Conservation (phyloP, 2,888 invertebrate species). For the Chrysolina americana region DNA sequence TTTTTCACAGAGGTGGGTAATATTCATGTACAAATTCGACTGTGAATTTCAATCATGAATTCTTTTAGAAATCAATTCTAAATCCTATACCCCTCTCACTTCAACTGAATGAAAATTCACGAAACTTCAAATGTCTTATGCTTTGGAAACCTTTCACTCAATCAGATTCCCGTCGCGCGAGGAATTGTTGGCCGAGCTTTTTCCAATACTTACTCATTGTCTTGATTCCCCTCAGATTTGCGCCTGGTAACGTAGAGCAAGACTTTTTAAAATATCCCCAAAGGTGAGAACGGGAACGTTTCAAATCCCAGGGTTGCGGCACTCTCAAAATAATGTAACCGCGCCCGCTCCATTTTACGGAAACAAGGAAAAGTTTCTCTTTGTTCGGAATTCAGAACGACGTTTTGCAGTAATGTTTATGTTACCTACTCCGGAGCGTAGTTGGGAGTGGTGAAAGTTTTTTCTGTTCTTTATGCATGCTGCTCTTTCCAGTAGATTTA, state of each 20-base stretch:
- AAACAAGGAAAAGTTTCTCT: constrained; percentile 32
- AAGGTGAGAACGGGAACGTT: constrained; percentile 27
- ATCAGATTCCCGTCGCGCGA: not conserved
- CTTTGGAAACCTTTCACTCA: not conserved
- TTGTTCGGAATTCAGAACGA: constrained; percentile 27
- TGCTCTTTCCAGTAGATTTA: not conserved
- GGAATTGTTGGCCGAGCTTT: not conserved
- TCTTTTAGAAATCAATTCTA: too few species aligned
- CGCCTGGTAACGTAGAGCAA: not conserved
- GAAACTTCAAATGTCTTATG: too few species aligned
- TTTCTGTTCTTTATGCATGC: constrained; percentile 3
- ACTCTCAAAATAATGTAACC: constrained; percentile 42
- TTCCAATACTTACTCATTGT: not conserved
- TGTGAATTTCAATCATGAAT: too few species aligned
- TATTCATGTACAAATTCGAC: too few species aligned
- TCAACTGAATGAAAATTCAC: too few species aligned
- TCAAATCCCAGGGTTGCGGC: constrained; percentile 31
- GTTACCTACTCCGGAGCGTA: constrained; percentile 16
- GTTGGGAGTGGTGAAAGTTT: not conserved
- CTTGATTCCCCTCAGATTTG: not conserved
- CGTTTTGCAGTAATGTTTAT: constrained; percentile 32
- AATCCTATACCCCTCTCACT: too few species aligned
- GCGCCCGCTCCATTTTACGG: constrained; percentile 39
- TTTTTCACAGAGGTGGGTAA: too few species aligned
- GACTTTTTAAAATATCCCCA: constrained; percentile 26